These are phyloP conservation scores for Tachuris rubrigastra DNA, from an alignment of 2,113 vertebrate species.

Conservation along the genomic window DNA sequence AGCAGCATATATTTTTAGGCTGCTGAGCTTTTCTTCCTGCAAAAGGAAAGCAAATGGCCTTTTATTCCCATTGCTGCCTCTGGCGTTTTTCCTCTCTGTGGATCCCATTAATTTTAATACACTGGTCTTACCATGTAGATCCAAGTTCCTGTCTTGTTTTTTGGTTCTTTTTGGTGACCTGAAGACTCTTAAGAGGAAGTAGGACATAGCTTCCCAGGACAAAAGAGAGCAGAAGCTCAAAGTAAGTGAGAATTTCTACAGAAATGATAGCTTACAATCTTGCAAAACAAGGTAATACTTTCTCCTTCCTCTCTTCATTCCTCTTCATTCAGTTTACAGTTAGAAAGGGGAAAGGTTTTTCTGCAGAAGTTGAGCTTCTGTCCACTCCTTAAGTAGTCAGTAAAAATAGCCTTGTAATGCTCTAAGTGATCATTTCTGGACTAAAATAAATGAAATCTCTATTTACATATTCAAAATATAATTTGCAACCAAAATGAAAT, in stretches of 20 bases:
- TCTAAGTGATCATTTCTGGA: background rate
- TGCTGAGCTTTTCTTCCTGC: background rate
- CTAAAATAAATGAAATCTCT: background rate
- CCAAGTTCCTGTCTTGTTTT: background rate
- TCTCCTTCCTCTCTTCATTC: background rate
- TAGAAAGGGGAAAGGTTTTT: background rate
- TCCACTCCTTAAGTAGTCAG: background rate
- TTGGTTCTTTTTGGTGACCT: background rate
- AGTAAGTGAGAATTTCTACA: background rate
- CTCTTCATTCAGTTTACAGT: background rate
- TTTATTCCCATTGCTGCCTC: background rate
- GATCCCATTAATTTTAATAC: constrained; percentile 34
- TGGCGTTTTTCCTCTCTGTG: background rate
- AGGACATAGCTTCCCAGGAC: background rate
- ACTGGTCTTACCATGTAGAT: background rate
- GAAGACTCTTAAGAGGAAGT: background rate
- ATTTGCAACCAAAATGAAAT: background rate
- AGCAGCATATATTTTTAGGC: background rate
- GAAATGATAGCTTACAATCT: background rate
- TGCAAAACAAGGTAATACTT: background rate
- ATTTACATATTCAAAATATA: background rate
- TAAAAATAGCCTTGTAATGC: background rate
- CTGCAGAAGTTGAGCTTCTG: background rate
- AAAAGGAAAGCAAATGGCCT: background rate
- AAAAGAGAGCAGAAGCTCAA: background rate